Evolutionary conservation across 1,140 invertebrate genomes (phyloP).

Genomic region (Aphaenogaster rudis): DNA sequence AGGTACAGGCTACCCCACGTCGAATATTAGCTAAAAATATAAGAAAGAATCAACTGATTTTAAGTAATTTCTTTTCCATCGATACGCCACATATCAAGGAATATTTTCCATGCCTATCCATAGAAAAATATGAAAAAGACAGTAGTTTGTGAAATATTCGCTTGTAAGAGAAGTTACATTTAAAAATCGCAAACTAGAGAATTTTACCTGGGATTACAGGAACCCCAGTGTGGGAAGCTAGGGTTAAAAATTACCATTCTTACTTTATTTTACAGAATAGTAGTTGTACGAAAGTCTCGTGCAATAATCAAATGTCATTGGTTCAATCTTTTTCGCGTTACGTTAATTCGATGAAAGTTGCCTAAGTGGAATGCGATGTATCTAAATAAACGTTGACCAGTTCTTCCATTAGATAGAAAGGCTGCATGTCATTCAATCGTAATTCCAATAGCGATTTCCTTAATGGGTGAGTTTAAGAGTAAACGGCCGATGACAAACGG

Average conservation of each 20-base stretch:
- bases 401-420: background rate
- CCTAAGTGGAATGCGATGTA: background rate
- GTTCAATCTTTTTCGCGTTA: background rate
- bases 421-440: background rate
- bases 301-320: background rate
- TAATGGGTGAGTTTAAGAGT: background rate
- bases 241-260: background rate
- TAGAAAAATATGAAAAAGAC: no score
- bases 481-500: background rate
- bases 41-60: no score
- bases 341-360: background rate
- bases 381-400: background rate
- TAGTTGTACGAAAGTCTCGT: background rate
- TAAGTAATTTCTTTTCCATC: no score
- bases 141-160: no score
- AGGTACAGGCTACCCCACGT: no score
- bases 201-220: no score
- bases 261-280: background rate
- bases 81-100: no score
- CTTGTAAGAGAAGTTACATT: no score
- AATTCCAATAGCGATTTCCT: background rate
- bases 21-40: no score
- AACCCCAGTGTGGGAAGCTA: no score
- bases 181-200: no score
- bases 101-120: no score